Base-by-base conservation (phyloP, 1,140 invertebrate species). In the Drosophila persimilis region DNA sequence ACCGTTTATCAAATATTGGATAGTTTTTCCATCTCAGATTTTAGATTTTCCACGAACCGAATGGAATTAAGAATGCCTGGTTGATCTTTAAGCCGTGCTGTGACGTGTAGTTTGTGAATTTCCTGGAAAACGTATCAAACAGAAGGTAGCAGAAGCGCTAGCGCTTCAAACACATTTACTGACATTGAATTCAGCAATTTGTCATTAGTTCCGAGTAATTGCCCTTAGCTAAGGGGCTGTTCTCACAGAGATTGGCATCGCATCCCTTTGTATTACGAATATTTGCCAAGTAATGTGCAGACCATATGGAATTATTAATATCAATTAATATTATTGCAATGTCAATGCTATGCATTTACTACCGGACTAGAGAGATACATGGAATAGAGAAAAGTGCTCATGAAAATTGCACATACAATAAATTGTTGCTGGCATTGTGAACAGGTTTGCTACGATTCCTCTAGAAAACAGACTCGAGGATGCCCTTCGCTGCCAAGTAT, bases 251-350 rank as follows among this genome's bases (percentile, higher is more conserved):
- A 60, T 63, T 20, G 56, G 56, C 61, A 48, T 67, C 44, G 56
- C 61, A 48, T 67, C 44, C 63, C 51, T 66, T 60, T 39, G 44
- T 44, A 69, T 52, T 69, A 57, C 57, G 24, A 61, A 66, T 72
- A 57, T 22, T 41, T 55, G 31, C 24, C 6, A 59, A 63, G 53
- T 74, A 76, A 69, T 79, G 76, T 71, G 65, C 48, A 24, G 72
- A 50, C 56, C 62, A 43, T 52, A 47, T 45, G 48, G 46, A 29
- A 52, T 43, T 55, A 39, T 35, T 55, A 39, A 31, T 58, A 63
- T n/a, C 64, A 67, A 69, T 67, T 67, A 73, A 47, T 66, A 59
- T 66, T 67, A 31, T 46, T 76, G 63, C 46, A 69, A 52, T 56
- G 31, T 22, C 65, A 46, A 67, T 69, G 17, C 47, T 43, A 24